These are phyloP conservation scores for Propithecus perrieri DNA, from an alignment of 2,797 vertebrate genomes.

Conservation along the genomic window DNA sequence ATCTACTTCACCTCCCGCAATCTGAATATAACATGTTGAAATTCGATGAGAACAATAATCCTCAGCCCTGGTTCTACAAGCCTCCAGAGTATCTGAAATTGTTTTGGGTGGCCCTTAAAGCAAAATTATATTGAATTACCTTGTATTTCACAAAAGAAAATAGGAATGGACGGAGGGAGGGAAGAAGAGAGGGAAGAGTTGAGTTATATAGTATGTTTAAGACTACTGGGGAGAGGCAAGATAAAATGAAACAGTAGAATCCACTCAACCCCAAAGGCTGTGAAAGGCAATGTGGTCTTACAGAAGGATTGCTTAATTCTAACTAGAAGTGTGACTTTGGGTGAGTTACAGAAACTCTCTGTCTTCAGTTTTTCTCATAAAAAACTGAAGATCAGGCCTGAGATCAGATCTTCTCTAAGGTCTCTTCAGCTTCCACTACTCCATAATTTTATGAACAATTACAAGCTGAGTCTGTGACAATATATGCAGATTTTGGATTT, in stretches of 20 bases:
- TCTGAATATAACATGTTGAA: neutral
- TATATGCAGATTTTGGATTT: conserved; percentile 47
- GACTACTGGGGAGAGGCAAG: neutral
- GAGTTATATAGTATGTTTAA: neutral
- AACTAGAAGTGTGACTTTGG: neutral
- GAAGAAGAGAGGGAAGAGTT: neutral
- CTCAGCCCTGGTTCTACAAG: neutral
- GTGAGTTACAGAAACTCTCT: neutral
- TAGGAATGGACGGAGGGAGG: neutral
- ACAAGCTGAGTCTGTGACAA: conserved; percentile 5
- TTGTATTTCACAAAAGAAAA: conserved; percentile 23
- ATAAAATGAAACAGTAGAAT: neutral
- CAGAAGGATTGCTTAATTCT: neutral
- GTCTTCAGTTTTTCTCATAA: neutral
- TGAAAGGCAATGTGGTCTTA: neutral
- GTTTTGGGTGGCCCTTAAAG: neutral
- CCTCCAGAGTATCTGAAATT: neutral
- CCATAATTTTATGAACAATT: conserved; percentile 52
- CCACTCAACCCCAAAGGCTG: neutral
- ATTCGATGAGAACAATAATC: neutral
- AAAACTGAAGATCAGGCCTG: neutral
- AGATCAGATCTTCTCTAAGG: conserved; percentile 21
- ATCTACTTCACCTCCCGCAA: neutral
- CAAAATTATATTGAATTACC: conserved; percentile 25
- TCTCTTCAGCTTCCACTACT: conserved; percentile 11